These are phyloP conservation scores for Uropsilus gracilis DNA, from an alignment of 2,113 vertebrate genomes.

Conservation along the genomic window DNA sequence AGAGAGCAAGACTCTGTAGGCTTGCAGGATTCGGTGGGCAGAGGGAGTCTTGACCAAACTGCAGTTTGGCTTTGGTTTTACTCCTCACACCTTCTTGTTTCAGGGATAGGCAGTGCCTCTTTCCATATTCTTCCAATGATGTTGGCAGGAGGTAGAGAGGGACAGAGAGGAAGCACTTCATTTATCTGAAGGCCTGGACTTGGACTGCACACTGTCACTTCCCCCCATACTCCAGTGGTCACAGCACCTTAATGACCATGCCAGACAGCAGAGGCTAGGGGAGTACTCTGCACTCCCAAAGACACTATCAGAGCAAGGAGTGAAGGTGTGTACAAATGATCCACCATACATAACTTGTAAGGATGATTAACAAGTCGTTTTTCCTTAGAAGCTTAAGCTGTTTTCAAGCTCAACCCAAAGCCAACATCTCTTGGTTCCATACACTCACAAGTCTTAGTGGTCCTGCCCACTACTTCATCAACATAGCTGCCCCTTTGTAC, in stretches of 20 bases:
- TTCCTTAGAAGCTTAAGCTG: neutral
- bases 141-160: neutral
- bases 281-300: too few species aligned
- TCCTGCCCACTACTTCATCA: neutral
- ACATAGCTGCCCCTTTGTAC: fast-evolving
- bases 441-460: neutral
- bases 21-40: neutral
- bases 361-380: neutral
- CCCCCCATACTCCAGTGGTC: neutral
- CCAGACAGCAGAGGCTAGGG: too few species aligned
- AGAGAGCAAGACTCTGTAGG: neutral
- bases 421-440: neutral
- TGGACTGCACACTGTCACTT: neutral
- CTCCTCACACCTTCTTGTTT: neutral
- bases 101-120: neutral
- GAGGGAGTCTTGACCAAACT: neutral
- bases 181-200: neutral
- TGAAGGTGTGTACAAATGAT: neutral
- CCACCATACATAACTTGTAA: neutral
- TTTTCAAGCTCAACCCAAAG: neutral
- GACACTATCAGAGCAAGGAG: neutral
- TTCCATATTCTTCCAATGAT: neutral
- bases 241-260: neutral
- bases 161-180: neutral
- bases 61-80: neutral